Evolutionary conservation across 1,140 invertebrate species (phyloP).

Genomic region (Zaprionus africanus): DNA sequence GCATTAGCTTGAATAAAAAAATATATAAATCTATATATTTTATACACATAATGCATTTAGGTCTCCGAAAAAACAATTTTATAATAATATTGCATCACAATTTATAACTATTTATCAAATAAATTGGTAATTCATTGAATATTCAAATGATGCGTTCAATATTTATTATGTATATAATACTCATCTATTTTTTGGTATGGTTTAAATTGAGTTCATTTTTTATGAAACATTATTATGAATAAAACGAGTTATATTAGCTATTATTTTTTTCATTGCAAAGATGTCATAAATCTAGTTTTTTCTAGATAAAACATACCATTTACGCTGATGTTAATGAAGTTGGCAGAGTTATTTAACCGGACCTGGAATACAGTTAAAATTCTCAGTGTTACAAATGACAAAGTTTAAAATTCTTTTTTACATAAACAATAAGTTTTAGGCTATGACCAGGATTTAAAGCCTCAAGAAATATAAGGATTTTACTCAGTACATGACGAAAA

Average conservation of each 20-base stretch:
- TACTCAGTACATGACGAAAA: neutral
- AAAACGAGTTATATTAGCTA: neutral
- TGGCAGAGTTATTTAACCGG: neutral
- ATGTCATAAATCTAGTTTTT: neutral
- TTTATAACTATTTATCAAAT: neutral
- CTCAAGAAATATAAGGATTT: neutral
- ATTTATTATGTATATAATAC: constrained; percentile 11
- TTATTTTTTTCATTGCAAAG: neutral
- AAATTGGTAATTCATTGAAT: constrained; percentile 28
- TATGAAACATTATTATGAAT: neutral
- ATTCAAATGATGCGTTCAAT: constrained; percentile 23
- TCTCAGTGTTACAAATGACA: neutral
- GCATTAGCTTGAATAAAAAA: neutral
- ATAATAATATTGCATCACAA: constrained; percentile 5
- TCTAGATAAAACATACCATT: neutral
- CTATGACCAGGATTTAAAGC: too few species aligned
- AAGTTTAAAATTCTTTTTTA: neutral
- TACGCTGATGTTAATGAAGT: neutral
- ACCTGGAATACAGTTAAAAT: neutral
- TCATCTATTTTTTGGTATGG: constrained; percentile 4
- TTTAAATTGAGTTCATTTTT: constrained; percentile 10
- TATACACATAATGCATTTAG: constrained; percentile 13
- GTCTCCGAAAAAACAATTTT: constrained; percentile 14
- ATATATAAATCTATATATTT: neutral
- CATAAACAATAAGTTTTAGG: neutral